Evolutionary conservation across 1,140 invertebrate genomes (phyloP), one percentile per base, ranked within the genome.

Genomic region (Drosophila miranda): DNA sequence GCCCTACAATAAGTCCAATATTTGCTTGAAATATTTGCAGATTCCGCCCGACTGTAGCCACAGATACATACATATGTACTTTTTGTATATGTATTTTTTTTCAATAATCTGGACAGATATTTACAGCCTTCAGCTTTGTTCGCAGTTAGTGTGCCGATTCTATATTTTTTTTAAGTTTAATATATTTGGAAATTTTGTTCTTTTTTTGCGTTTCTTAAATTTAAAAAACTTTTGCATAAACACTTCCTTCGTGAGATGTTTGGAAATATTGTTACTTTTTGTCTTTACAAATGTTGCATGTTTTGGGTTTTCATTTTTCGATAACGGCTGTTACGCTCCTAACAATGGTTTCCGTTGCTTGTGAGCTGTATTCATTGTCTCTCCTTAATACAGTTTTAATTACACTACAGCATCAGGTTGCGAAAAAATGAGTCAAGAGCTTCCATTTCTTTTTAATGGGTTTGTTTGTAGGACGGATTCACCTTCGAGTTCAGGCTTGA

Each of bases 311-410:
- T 13, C 9, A 38, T 13, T 38, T 38, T 4, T 38, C 34, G 34
- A 38, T 38, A 13, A 2, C 11, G 11, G 11, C 1, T 38, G 0
- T 4, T 4, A 13, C 11, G 11, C 34, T 38, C 3, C 34, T 5
- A 13, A 5, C 1, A 38, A 38, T 13, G 11, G 34, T 3, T 13
- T 13, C 11, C 11, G 5, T 1, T 38, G 34, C 8, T 30, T 11
- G 30, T 34, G 30, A 0, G 30, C 3, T 3, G 30, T 11, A 11
- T 34, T 34, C 8, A 34, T 21, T 19, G 53, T 14, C 23, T n/a
- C 11, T 14, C 16, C 11, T 13, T 13, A 13, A 11, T 11, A 38
- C 34, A 1, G 11, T 13, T 83, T 82, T 83, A 82, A 83, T 83
- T 83, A 84, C 72, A 50, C 66, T 14, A 44, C 43, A 23, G 19